Percentiles rank a stretch among this genome's conserved stretches.
Evolutionary conservation across 23 tunicate genomes (phyloP).

Genomic region (Trididemnum miniatum): DNA sequence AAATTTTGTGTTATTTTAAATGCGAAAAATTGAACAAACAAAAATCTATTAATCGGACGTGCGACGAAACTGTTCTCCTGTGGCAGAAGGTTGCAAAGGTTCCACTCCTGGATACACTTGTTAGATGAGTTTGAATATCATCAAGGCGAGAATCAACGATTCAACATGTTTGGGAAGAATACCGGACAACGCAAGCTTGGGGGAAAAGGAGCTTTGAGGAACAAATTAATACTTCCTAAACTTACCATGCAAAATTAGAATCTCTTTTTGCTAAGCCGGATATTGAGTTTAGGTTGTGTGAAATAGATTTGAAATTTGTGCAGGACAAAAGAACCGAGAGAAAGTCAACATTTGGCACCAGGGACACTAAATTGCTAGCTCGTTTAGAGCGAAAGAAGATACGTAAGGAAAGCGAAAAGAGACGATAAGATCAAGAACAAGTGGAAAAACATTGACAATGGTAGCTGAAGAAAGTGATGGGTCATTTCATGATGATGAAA

Average conservation of each 20-base stretch:
- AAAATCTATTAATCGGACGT: conserved; percentile 13
- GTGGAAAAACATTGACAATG: not conserved
- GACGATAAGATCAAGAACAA: not conserved
- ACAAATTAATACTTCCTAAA: not conserved
- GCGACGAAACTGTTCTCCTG: not conserved
- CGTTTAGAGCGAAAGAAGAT: not conserved
- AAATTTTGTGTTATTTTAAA: not conserved
- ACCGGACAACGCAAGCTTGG: conserved; percentile 7
- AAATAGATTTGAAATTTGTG: not conserved
- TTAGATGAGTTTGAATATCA: not conserved
- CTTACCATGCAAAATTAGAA: not conserved
- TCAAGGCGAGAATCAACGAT: not conserved
- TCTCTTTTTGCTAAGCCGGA: conserved; percentile 10
- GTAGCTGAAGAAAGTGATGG: not conserved
- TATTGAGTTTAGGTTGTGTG: not conserved
- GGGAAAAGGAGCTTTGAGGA: conserved; percentile 3
- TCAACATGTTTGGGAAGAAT: not conserved
- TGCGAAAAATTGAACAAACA: not conserved
- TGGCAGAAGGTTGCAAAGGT: conserved; percentile 22
- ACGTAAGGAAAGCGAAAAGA: not conserved
- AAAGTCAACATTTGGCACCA: not conserved
- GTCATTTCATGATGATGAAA: not conserved
- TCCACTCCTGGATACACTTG: too few species aligned
- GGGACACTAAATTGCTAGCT: conserved; percentile 8
- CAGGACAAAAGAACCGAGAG: not conserved